Evolutionary conservation across 2,797 vertebrate species (phyloP).

Genomic region (Mus caroli): DNA sequence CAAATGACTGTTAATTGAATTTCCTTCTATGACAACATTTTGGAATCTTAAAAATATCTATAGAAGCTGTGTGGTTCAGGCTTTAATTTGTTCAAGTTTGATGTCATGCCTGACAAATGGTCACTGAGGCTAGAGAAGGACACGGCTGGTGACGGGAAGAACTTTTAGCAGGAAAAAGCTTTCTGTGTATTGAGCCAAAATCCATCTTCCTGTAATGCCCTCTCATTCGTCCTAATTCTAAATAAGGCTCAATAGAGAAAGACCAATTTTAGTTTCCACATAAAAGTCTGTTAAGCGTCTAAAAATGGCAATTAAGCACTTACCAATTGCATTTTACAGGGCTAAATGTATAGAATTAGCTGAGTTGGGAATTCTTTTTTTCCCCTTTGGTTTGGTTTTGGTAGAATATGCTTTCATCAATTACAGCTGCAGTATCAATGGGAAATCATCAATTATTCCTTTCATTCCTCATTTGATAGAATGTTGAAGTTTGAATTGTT

Average conservation of each 20-base stretch:
- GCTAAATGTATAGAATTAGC: constrained; percentile 61
- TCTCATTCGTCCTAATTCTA: constrained; percentile 61
- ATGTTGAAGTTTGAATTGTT: not conserved
- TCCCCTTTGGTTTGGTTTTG: constrained; percentile 40
- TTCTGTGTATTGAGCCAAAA: constrained; percentile 9
- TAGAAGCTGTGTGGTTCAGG: not conserved
- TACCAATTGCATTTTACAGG: constrained; percentile 50
- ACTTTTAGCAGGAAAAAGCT: constrained; percentile 7
- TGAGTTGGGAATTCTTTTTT: constrained; percentile 26
- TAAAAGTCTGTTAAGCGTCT: constrained; percentile 75
- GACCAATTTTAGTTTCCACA: constrained; percentile 70
- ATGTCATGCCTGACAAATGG: not conserved
- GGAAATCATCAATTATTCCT: not conserved
- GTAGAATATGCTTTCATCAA: constrained; percentile 10
- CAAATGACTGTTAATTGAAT: not conserved
- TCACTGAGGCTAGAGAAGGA: not conserved
- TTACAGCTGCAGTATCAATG: not conserved
- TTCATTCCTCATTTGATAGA: not conserved
- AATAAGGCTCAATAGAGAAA: constrained; percentile 54
- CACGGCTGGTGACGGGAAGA: not conserved
- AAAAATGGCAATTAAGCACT: constrained; percentile 49
- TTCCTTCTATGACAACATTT: constrained; percentile 14
- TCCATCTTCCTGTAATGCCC: not conserved
- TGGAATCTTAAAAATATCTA: not conserved
- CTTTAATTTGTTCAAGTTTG: constrained; percentile 35